phyloP scores from a whole-genome alignment of 2,888 invertebrate genomes.

The Lamproptera curius region DNA sequence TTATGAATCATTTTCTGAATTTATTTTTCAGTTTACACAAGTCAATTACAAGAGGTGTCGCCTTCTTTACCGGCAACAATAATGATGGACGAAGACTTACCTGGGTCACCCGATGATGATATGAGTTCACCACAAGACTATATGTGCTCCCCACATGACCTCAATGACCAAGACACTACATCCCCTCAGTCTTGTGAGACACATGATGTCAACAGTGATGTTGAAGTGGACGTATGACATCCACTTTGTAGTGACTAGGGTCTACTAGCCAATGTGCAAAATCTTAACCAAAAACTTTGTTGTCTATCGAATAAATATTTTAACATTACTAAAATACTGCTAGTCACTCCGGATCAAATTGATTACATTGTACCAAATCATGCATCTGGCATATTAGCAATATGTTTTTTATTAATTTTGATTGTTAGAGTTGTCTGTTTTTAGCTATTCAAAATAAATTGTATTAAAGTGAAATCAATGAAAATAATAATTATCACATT shows the following conservation, averaged over 20 bases:
- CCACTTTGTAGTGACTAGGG: constrained; percentile 52
- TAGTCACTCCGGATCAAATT: constrained; percentile 11
- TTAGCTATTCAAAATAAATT: too few species aligned
- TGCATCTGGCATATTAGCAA: not conserved
- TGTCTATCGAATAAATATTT: constrained; percentile 4
- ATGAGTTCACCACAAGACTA: constrained; percentile 59
- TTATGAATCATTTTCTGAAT: too few species aligned
- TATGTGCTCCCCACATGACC: constrained; percentile 40
- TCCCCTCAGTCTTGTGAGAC: constrained; percentile 54
- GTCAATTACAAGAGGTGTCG: constrained; percentile 68
- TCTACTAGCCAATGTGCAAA: constrained; percentile 4
- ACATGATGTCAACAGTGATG: constrained; percentile 56
- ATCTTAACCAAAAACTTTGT: constrained; percentile 10
- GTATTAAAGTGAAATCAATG: too few species aligned
- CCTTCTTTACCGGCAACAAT: constrained; percentile 72
- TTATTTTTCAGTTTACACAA: constrained; percentile 62
- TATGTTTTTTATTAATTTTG: not conserved
- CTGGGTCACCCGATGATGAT: constrained; percentile 55
- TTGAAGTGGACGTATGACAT: constrained; percentile 72
- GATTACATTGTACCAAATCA: constrained; percentile 7
- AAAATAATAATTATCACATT: too few species aligned
- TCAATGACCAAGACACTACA: constrained; percentile 33
- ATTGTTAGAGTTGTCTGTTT: too few species aligned
- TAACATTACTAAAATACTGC: constrained; percentile 3
- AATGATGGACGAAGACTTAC: constrained; percentile 70